Evolutionary conservation across 2,113 vertebrate species (phyloP), one percentile per base, ranked within the genome.

Genomic region (Bos indicus): DNA sequence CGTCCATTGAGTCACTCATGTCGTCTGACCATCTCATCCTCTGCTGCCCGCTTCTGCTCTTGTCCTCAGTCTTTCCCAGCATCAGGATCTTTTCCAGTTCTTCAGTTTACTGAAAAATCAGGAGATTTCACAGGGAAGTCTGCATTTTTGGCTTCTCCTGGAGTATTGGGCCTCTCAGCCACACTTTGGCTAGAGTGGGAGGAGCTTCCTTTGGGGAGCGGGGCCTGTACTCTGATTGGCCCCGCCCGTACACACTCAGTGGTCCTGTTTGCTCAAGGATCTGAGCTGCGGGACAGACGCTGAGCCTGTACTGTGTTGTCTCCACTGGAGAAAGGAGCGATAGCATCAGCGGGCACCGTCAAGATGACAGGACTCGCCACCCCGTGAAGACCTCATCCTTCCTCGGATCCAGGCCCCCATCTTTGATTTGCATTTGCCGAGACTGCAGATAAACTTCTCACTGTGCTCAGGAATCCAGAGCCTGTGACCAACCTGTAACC

Each of bases 91-190:
- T 74, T 40, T 74, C 21, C 19, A 74, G 67, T 40, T 74, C 67
- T 74, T 85, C 40, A 59, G 64, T 10, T 94, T 92, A 11, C 46
- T n/a, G 54, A 80, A 94, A 92, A 67, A 60, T 51, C 43, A 46
- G 57, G 77, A 80, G 17, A 77, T 51, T 59, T 64, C 62, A 80
- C 46, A 36, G 21, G 82, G 84, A 57, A 95, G 62, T 51, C 28
- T 91, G 56, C 56, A 40, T 89, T 93, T 96, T 77, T 52, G 46
- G 5, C 80, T 51, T 78, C 23, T 26, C 52, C 48, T 89, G 52
- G 28, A 78, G 33, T 23, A 30, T 67, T 14, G 30, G 52, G 74
- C 15, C 15, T 40, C 1, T 4, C 28, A 40, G 30, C 54, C 40
- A 48, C 48, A 48, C 48, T 48, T 48, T 36, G 67, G 43, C 91